Percentiles rank a stretch among this genome's conserved stretches.
Conservation (phyloP, 30 jellyfish, hydroid and myxozoan species). For the Turritopsis rubra region DNA sequence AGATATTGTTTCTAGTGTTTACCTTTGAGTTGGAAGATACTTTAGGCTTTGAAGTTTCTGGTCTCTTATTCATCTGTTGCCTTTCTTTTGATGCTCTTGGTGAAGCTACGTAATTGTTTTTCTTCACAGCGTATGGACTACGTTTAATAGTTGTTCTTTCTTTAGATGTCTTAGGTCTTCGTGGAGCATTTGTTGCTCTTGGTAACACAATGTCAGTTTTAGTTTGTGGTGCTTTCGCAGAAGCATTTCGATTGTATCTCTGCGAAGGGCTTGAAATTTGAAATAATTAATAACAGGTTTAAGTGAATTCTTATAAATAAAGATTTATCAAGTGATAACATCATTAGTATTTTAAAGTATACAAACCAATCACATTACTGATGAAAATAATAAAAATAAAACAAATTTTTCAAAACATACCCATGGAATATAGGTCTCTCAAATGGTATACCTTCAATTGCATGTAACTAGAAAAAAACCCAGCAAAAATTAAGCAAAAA, state of each 20-base stretch:
- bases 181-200: not conserved
- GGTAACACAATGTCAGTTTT: not conserved
- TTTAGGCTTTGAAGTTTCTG: not conserved
- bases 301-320: too few relatives aligned
- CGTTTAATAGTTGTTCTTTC: not conserved
- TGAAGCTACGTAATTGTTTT: not conserved
- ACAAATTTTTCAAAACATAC: not conserved
- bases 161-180: slow-evolving; percentile 6
- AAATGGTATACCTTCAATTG: slow-evolving; percentile 3
- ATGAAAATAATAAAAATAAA: too few relatives aligned
- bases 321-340: too few relatives aligned
- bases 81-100: slow-evolving; percentile 11
- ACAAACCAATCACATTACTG: not conserved
- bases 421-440: not conserved
- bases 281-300: too few relatives aligned
- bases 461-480: not conserved
- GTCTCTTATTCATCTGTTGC: not conserved
- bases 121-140: slow-evolving; percentile 4
- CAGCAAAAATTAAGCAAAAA: not conserved
- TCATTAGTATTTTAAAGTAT: too few relatives aligned
- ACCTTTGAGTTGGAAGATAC: not conserved
- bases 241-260: not conserved
- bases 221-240: not conserved
- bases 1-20: not conserved
- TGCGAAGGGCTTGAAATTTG: not conserved